Percentiles rank a stretch among this genome's conserved stretches.
phyloP scores from a whole-genome alignment of 1,140 invertebrate species.

The Hesperophylax magnus region DNA sequence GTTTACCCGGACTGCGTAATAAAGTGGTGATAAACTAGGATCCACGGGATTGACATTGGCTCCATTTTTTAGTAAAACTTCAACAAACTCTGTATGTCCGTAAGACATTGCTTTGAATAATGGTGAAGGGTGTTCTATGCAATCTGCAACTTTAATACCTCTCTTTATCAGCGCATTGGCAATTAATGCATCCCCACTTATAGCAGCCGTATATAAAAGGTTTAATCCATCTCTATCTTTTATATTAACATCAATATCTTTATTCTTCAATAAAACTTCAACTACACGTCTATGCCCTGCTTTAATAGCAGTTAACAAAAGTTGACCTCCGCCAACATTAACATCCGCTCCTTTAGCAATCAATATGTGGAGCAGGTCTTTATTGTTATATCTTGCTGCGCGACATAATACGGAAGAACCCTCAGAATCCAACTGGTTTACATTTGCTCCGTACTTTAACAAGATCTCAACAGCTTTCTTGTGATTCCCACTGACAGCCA shows the following conservation, averaged over 20 bases:
- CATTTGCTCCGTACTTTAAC: too few relatives aligned
- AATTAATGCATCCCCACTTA: neutral
- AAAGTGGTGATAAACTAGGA: neutral
- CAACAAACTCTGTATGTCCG: slow-evolving; percentile 2
- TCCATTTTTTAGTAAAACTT: neutral
- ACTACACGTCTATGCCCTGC: neutral
- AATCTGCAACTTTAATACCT: neutral
- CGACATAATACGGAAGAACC: neutral
- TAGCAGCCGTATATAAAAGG: neutral
- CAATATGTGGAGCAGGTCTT: neutral
- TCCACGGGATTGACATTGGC: neutral
- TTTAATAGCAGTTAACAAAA: neutral
- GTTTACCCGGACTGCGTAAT: neutral
- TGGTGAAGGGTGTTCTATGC: neutral
- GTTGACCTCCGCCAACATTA: too few relatives aligned
- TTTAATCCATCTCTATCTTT: neutral
- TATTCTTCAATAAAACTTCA: slow-evolving; percentile 1
- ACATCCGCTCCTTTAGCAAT: too few relatives aligned
- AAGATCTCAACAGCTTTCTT: too few relatives aligned
- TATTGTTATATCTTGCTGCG: neutral
- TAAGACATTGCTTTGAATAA: neutral
- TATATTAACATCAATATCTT: neutral
- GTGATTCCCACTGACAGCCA: too few relatives aligned
- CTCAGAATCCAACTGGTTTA: too few relatives aligned
- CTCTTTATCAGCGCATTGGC: neutral